Base-by-base conservation (phyloP, 2,113 vertebrate genomes). In the Sphaerodactylus townsendi region DNA sequence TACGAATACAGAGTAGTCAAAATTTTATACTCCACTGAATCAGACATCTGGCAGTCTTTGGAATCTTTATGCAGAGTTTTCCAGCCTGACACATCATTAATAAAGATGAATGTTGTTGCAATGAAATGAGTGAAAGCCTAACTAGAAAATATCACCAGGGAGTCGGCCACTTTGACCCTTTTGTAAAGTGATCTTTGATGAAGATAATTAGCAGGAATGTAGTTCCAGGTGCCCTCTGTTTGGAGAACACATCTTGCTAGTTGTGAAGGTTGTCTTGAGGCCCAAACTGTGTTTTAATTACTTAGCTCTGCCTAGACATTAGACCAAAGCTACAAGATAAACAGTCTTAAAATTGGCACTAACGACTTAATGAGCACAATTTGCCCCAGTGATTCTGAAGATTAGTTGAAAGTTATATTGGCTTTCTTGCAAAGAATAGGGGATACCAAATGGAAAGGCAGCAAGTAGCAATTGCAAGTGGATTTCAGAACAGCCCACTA, bases 91-190 rank as follows among this genome's bases (percentile, higher is more conserved):
- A 90, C 5, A 30, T 48, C 77, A 84, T 65, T 94, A 88, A 94
- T 64, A 87, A 90, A 83, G 53, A 92, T 79, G 88, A 86, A 90
- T 90, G 93, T 88, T 33, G 37, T 92, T 86, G 89, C 56, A 72
- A 79, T 5, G 85, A 86, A 14, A 6, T 1, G 65, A 82, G 64
- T 89, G 73, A 90, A 90, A 85, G 80, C 84, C 39, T 56, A 89
- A 86, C 10, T 82, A 72, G 74, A 87, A 83, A 85, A 53, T 2
- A 37, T 8, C 78, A 37, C 79, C 79, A 91, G 69, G 77, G 73
- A 73, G 33, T 48, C 33, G 82, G 68, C 53, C 35, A 72, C 72
- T 21, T 73, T 35, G 87, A 46, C 10, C 87, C 77, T 88, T 86
- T 88, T 76, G 64, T 23, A 41, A 92, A 90, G 83, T 53, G 37